Evolutionary conservation across 2,888 invertebrate species (phyloP), one percentile per base, ranked within the genome.

Genomic region (Altica lythri): DNA sequence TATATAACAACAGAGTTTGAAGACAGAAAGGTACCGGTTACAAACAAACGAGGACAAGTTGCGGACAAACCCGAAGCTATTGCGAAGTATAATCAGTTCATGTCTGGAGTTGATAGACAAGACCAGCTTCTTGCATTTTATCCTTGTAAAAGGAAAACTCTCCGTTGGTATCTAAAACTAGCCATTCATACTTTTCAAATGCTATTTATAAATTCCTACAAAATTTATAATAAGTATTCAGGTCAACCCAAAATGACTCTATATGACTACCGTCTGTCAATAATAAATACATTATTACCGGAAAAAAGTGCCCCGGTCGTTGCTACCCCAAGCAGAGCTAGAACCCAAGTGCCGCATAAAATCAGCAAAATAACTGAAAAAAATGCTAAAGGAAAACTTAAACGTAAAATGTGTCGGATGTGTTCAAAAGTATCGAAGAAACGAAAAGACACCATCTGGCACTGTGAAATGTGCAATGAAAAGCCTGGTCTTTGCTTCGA

Each of bases 31-130:
- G 8, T 34, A 34, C 34, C 9, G 34, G 34, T 34, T 34, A 34
- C 34, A 34, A 34, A 34, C 9, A 34, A 34, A 34, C 34, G 34
- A 34, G 34, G 9, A 34, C 34, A 34, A 34, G 34, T 34, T 34
- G 34, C 14, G 4, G 34, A 34, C 4, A 13, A 34, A 12, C 34
- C 34, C 34, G 14, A 34, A 34, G 14, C 34, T 34, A 34, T 22
- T 22, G 4, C n/a, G n/a, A n/a, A n/a, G 27, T 27, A 27, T 27
- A 27, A 27, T 27, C 27, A 27, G 27, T 27, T 27, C 27, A 27
- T 27, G 27, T 27, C 27, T 27, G 27, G 27, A 27, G 27, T 27
- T 27, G 27, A 27, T 27, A 27, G 27, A 27, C 27, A 27, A 27
- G 27, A 27, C 27, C 27, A n/a, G n/a, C n/a, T n/a, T n/a, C n/a